Percentiles rank a stretch among this genome's conserved stretches.
phyloP scores from a whole-genome alignment of 2,888 invertebrate genomes.

The Drosophila planitibia region DNA sequence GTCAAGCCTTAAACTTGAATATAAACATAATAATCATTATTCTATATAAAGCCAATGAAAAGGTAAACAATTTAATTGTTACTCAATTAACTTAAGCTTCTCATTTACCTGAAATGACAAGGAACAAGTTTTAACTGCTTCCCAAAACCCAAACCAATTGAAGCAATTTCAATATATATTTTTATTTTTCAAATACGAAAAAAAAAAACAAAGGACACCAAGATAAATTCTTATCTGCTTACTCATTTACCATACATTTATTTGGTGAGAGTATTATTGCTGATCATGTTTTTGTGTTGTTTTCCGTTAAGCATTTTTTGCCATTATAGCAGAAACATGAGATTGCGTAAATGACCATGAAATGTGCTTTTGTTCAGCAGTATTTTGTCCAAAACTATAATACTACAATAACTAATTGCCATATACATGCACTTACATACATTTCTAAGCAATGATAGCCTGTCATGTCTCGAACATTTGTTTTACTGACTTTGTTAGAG shows the following conservation, averaged over 20 bases:
- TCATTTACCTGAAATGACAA: constrained; percentile 9
- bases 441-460: constrained; percentile 12
- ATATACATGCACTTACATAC: neutral
- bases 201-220: constrained; percentile 9
- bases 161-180: constrained; percentile 5
- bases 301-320: constrained; percentile 36
- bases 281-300: constrained; percentile 22
- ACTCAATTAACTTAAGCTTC: constrained; percentile 45
- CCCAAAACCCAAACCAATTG: neutral
- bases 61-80: constrained; percentile 44
- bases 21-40: constrained; percentile 13
- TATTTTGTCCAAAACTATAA: constrained; percentile 18
- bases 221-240: constrained; percentile 28
- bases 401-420: constrained; percentile 14
- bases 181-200: constrained; percentile 12
- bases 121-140: constrained; percentile 2
- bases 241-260: constrained; percentile 16
- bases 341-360: constrained; percentile 73
- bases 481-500: constrained; percentile 68
- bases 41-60: constrained; percentile 23
- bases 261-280: constrained; percentile 21
- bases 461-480: constrained; percentile 64
- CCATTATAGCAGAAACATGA: constrained; percentile 24
- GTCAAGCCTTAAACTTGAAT: constrained; percentile 50
- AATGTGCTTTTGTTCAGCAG: constrained; percentile 58